Evolutionary conservation across 1,140 invertebrate genomes (phyloP).

Genomic region (Tribolium castaneum): DNA sequence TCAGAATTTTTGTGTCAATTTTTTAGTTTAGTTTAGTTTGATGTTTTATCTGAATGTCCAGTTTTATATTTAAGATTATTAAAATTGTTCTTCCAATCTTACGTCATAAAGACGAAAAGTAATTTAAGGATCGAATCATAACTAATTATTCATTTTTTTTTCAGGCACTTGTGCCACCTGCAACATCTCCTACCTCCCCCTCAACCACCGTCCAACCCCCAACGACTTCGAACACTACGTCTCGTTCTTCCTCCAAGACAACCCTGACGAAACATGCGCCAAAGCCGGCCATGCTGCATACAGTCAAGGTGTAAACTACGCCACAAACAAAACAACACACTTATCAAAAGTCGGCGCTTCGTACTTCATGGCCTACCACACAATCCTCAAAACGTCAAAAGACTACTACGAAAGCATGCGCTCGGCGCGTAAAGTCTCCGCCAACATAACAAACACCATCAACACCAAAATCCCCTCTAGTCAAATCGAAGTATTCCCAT

Average conservation of each 20-base stretch:
- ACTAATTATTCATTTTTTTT: slow-evolving; percentile 47
- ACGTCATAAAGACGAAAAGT: no score
- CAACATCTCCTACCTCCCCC: slow-evolving; percentile 65
- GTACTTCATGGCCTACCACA: slow-evolving; percentile 97
- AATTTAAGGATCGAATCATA: not conserved
- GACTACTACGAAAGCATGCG: slow-evolving; percentile 94
- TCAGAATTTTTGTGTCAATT: no score
- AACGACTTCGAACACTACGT: slow-evolving; percentile 84
- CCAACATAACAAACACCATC: slow-evolving; percentile 65
- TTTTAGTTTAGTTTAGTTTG: no score
- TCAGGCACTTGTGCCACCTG: slow-evolving; percentile 64
- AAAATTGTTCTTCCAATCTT: no score
- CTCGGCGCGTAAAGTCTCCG: slow-evolving; percentile 75
- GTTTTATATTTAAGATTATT: no score
- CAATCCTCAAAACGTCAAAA: slow-evolving; percentile 88
- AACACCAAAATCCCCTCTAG: slow-evolving; percentile 14
- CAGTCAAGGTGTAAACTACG: slow-evolving; percentile 75
- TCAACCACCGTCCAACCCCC: slow-evolving; percentile 69
- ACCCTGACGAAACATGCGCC: slow-evolving; percentile 83
- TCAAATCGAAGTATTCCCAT: slow-evolving; percentile 93
- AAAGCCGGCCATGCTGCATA: slow-evolving; percentile 92
- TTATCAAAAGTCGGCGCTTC: slow-evolving; percentile 72
- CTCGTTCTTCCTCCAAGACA: slow-evolving; percentile 90
- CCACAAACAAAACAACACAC: slow-evolving; percentile 62
- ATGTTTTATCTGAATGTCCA: no score